Evolutionary conservation across 2,888 invertebrate genomes (phyloP).

Genomic region (Argyra leucocephala): DNA sequence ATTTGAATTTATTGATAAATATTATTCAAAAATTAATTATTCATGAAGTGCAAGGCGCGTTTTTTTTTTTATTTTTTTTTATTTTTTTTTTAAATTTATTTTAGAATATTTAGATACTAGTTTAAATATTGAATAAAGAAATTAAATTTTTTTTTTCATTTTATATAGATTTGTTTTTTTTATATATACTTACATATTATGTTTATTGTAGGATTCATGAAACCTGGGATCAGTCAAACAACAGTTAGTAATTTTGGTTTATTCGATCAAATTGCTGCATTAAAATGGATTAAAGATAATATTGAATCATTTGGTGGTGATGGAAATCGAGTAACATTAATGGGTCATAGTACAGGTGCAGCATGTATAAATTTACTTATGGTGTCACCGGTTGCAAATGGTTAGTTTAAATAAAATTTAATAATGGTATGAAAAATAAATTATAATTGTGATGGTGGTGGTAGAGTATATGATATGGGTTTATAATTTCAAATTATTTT

Average conservation of each 20-base stretch:
- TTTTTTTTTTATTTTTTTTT: not conserved
- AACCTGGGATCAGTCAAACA: conserved; percentile 63
- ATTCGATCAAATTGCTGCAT: conserved; percentile 85
- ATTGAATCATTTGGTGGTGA: conserved; percentile 87
- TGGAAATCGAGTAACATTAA: conserved; percentile 72
- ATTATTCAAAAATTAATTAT: not conserved
- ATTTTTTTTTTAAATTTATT: not conserved
- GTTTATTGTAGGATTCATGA: conserved; percentile 58
- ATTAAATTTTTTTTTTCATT: too few relatives aligned
- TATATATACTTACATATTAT: not conserved
- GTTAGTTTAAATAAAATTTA: conserved; percentile 37
- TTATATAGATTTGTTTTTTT: too few relatives aligned
- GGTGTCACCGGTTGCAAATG: conserved; percentile 76
- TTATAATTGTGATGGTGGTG: too few relatives aligned
- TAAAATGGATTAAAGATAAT: conserved; percentile 92
- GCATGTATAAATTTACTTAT: conserved; percentile 87
- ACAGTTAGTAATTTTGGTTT: conserved; percentile 84
- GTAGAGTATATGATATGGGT: too few relatives aligned
- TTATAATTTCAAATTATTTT: too few relatives aligned
- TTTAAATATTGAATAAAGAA: not conserved
- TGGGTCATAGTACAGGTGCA: conserved; percentile 93
- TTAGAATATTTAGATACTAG: not conserved
- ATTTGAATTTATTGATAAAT: too few relatives aligned
- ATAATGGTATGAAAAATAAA: too few relatives aligned
- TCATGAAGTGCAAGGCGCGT: too few relatives aligned